Evolutionary conservation across 1,140 invertebrate species (phyloP).

Genomic region (Drosophila bocki): DNA sequence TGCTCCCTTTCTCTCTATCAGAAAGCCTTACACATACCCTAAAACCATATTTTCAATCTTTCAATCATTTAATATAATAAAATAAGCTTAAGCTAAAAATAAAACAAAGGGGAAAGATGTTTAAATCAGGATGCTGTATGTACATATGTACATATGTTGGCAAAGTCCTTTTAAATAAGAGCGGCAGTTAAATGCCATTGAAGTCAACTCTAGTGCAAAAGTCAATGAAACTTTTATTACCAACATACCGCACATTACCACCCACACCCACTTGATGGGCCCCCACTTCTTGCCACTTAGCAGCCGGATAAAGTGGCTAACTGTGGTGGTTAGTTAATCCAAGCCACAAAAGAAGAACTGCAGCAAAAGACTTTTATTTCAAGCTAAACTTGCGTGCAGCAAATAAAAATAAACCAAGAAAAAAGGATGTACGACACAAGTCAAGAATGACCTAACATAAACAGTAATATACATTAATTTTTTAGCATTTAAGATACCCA

Average conservation of each 20-base stretch:
- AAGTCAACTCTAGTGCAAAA: conserved; percentile 73
- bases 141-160: background rate
- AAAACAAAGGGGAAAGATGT: background rate
- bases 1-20: background rate
- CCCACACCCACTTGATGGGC: conserved; percentile 5
- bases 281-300: conserved; percentile 5
- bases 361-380: conserved; percentile 70
- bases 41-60: background rate
- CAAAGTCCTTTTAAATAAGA: conserved; percentile 25
- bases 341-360: conserved; percentile 64
- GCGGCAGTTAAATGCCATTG: conserved; percentile 63
- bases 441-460: too few relatives aligned
- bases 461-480: background rate
- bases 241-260: conserved; percentile 31
- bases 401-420: conserved; percentile 16
- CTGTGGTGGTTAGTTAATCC: conserved; percentile 13
- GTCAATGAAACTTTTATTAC: conserved; percentile 72
- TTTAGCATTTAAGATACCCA: too few relatives aligned
- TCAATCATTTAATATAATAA: too few relatives aligned
- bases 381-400: conserved; percentile 53
- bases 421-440: background rate
- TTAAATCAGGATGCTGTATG: conserved; percentile 1
- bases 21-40: background rate
- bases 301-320: conserved; percentile 23
- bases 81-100: too few relatives aligned